These are phyloP conservation scores for Pterostichus niger DNA, from an alignment of 2,888 invertebrate genomes.

Conservation along the genomic window DNA sequence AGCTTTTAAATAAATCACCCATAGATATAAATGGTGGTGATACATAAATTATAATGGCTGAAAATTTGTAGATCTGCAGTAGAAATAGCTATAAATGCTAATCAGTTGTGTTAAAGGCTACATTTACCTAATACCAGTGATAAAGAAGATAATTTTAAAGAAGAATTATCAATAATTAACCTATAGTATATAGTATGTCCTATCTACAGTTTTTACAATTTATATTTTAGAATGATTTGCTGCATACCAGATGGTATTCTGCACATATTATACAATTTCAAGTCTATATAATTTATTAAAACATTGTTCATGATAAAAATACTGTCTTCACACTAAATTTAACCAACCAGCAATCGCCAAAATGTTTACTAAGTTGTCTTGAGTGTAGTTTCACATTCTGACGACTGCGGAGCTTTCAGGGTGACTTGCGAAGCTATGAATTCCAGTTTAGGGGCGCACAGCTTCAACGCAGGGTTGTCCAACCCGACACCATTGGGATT, in stretches of 20 bases:
- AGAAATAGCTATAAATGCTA: too few relatives aligned
- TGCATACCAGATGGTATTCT: not conserved
- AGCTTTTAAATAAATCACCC: not conserved
- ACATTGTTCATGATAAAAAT: not conserved
- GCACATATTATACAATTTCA: slow-evolving; percentile 17
- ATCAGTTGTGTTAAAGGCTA: not conserved
- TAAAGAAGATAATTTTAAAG: slow-evolving; percentile 3
- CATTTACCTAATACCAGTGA: slow-evolving; percentile 2
- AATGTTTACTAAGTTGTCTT: not conserved
- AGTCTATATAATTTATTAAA: not conserved
- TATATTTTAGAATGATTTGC: slow-evolving; percentile 42
- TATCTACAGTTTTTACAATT: slow-evolving; percentile 35
- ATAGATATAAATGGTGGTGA: too few relatives aligned
- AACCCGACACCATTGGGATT: slow-evolving; percentile 83
- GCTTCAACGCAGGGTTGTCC: slow-evolving; percentile 82
- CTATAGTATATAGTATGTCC: slow-evolving; percentile 4
- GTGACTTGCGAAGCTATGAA: slow-evolving; percentile 69
- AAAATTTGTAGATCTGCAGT: too few relatives aligned
- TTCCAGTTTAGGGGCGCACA: slow-evolving; percentile 80
- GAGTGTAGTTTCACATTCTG: slow-evolving; percentile 70
- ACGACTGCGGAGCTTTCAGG: slow-evolving; percentile 69
- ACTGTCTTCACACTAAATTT: slow-evolving; percentile 7
- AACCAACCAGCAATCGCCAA: not conserved
- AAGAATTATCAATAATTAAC: slow-evolving; percentile 24
- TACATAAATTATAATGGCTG: too few relatives aligned